Evolutionary conservation across 2,113 vertebrate genomes (phyloP), one percentile per base, ranked within the genome.

Genomic region (Meleagris gallopavo): DNA sequence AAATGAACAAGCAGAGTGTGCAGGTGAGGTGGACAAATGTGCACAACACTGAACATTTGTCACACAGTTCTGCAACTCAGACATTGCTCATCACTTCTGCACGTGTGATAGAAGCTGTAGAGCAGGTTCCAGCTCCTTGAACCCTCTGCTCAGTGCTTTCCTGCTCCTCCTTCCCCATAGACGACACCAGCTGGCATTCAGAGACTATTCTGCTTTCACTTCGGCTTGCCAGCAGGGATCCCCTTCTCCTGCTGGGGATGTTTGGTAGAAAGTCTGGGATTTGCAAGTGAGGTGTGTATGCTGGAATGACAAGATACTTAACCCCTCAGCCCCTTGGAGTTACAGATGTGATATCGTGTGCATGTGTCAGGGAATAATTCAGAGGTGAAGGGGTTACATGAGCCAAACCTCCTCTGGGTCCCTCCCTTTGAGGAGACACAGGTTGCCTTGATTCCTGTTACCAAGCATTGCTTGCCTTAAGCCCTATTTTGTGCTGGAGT

Each of bases 291-390:
- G 85, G 81, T 89, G 81, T 75, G 85, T 88, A 3, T 29, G 20
- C 57, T 75, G 85, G 85, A 91, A 62, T 86, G 91, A 89, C 91
- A 91, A 83, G 88, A 86, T 89, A 86, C 91, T 91, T 91, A 95
- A 93, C 81, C 88, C 83, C 66, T 71, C 81, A 89, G 85, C 80
- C 94, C 71, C 73, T 13, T 27, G 29, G 43, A 86, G 72, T 83
- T 88, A 61, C 76, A 79, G 72, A 40, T 34, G 1, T 25, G 88
- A 48, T 61, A 50, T 7, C 24, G 57, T 66, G 66, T 86, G 71
- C 62, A n/a, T 45, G 76, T 88, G 91, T 79, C 94, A 91, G 76
- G 45, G 88, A 86, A 83, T 79, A 89, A 74, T 81, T 66, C 67
- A 79, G 85, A 74, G 72, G 81, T 93, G 88, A 91, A 78, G 57